Conservation (phyloP, 2,113 vertebrate genomes). For the Calyptomena viridis region DNA sequence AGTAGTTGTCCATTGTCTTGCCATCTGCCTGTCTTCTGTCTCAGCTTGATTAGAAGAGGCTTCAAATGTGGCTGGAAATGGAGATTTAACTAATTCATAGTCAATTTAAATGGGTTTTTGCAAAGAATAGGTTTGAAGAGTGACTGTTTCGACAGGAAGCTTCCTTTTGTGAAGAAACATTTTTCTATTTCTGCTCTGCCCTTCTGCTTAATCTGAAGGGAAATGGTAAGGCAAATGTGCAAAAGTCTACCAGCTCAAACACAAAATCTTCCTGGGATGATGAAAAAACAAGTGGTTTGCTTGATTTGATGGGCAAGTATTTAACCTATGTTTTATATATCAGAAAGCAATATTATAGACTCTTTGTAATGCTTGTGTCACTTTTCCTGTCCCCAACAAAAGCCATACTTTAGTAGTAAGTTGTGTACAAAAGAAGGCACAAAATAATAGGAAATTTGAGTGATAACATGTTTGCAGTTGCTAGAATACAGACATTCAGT, state of each 20-base stretch:
- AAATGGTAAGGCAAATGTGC: background rate
- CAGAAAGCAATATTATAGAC: background rate
- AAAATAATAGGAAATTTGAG: background rate
- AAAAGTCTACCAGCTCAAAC: background rate
- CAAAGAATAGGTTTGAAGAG: background rate
- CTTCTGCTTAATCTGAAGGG: background rate
- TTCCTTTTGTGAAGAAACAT: slow-evolving; percentile 20
- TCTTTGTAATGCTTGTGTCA: background rate
- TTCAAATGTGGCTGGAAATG: background rate
- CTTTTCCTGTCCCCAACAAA: background rate
- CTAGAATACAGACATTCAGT: background rate
- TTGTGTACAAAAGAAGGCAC: background rate
- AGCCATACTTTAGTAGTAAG: background rate
- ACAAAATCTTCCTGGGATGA: background rate
- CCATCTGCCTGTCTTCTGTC: background rate
- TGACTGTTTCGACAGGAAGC: background rate
- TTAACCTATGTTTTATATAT: background rate
- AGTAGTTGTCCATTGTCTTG: slow-evolving; percentile 11
- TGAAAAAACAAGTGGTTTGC: background rate
- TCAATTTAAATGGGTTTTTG: slow-evolving; percentile 23
- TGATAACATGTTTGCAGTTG: background rate
- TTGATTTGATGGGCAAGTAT: background rate
- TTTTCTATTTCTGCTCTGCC: slow-evolving; percentile 36
- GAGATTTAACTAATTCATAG: slow-evolving; percentile 7
- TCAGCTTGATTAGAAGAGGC: slow-evolving; percentile 19